Conservation (phyloP, 2,797 vertebrate genomes). For the Acanthornis magna region DNA sequence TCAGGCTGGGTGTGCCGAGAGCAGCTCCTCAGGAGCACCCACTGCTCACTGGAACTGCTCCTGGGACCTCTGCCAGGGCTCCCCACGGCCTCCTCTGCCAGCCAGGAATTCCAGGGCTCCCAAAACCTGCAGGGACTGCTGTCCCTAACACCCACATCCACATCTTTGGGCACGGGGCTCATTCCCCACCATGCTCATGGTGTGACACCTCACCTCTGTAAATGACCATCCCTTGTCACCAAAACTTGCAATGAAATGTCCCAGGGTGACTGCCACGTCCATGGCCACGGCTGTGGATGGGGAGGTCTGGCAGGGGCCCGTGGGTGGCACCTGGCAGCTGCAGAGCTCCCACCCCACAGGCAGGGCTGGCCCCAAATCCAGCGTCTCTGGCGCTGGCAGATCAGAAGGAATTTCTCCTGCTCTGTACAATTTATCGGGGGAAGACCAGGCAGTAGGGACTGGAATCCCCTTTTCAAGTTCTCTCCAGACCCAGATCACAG, state of each 20-base stretch:
- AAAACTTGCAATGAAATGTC: neutral
- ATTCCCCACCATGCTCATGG: fast-evolving
- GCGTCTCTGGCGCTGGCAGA: neutral
- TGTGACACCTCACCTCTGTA: neutral
- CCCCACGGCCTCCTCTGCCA: neutral
- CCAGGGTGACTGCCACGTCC: neutral
- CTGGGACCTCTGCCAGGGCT: neutral
- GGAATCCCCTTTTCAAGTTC: neutral
- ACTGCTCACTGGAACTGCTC: neutral
- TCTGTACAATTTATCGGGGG: neutral
- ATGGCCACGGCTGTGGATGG: fast-evolving
- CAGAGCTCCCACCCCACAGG: neutral
- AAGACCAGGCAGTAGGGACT: neutral
- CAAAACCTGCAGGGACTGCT: neutral
- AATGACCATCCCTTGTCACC: fast-evolving
- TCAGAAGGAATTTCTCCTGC: neutral
- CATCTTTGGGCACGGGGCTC: neutral
- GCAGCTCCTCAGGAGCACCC: neutral
- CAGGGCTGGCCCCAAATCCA: neutral
- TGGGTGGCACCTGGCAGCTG: neutral
- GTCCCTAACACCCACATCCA: neutral
- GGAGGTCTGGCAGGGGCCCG: fast-evolving
- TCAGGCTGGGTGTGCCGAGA: neutral
- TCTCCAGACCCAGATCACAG: neutral
- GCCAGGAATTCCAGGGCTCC: neutral